Evolutionary conservation across 2,113 vertebrate genomes (phyloP).

Genomic region (Antigone vipio): DNA sequence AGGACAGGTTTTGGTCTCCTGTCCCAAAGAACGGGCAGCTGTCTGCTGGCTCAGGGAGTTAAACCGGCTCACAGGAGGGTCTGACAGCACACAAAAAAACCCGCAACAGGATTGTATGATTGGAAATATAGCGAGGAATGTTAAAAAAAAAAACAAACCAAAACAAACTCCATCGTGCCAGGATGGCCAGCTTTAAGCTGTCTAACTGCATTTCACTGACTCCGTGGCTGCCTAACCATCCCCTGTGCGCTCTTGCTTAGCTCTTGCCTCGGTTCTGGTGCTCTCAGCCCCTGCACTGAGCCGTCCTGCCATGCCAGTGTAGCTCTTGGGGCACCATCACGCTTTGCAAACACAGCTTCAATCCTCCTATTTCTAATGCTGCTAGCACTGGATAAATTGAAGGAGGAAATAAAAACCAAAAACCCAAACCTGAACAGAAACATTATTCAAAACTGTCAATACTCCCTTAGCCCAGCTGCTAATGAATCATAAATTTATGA

Average conservation of each 20-base stretch:
- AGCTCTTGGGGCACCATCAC: not conserved
- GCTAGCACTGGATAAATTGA: rapidly evolving
- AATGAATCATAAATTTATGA: not conserved
- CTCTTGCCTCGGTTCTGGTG: not conserved
- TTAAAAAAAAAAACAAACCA: not conserved
- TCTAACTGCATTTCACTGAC: not conserved
- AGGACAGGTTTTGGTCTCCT: not conserved
- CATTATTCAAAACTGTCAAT: not conserved
- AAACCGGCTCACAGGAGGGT: rapidly evolving
- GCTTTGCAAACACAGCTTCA: rapidly evolving
- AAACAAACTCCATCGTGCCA: not conserved
- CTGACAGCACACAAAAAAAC: not conserved
- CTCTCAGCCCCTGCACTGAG: not conserved
- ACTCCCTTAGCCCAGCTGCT: not conserved
- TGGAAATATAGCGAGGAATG: not conserved
- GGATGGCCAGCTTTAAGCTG: too few species aligned
- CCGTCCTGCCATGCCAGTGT: rapidly evolving
- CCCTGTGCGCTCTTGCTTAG: rapidly evolving
- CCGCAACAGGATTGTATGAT: rapidly evolving
- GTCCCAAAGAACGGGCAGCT: not conserved
- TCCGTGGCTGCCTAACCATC: rapidly evolving
- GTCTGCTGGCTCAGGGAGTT: not conserved
- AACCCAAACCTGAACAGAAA: not conserved
- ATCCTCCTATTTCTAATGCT: not conserved
- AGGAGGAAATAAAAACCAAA: too few species aligned